Percentiles rank a stretch among this genome's conserved stretches.
Conservation (phyloP, 2,797 vertebrate genomes). For the Karalla daura region DNA sequence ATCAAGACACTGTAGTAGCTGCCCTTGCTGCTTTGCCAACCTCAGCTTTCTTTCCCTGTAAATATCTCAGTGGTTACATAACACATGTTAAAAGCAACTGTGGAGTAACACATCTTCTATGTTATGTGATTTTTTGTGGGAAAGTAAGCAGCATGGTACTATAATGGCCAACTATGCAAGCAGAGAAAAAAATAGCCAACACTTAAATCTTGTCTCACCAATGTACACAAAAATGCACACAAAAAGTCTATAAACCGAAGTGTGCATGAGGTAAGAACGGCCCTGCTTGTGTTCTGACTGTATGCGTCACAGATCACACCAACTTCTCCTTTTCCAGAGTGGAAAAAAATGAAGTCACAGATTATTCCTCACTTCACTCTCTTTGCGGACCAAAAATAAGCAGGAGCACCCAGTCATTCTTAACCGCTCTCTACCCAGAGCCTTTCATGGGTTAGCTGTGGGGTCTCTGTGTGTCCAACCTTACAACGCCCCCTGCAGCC, state of each 20-base stretch:
- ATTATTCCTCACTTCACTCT: slow-evolving; percentile 43
- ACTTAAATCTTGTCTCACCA: slow-evolving; percentile 49
- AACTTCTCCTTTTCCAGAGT: slow-evolving; percentile 82
- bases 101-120: slow-evolving; percentile 6
- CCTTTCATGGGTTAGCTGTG: slow-evolving; percentile 21
- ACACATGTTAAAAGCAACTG: slow-evolving; percentile 24
- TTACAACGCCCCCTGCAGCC: slow-evolving; percentile 43
- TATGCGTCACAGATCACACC: slow-evolving; percentile 64
- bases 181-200: neutral
- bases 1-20: slow-evolving; percentile 28
- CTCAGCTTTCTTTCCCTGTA: slow-evolving; percentile 32
- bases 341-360: slow-evolving; percentile 81
- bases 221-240: slow-evolving; percentile 43
- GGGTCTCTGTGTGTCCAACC: slow-evolving; percentile 32
- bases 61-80: slow-evolving; percentile 41
- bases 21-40: slow-evolving; percentile 40
- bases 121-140: neutral
- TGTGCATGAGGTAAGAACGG: slow-evolving; percentile 64
- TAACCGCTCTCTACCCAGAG: slow-evolving; percentile 32
- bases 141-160: slow-evolving; percentile 27
- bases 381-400: slow-evolving; percentile 57
- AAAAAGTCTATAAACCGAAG: slow-evolving; percentile 77
- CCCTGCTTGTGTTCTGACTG: slow-evolving; percentile 61
- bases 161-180: slow-evolving; percentile 24
- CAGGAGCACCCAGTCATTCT: slow-evolving; percentile 41